Evolutionary conservation across 1,140 invertebrate genomes (phyloP).

Genomic region (Penaeus vannamei): DNA sequence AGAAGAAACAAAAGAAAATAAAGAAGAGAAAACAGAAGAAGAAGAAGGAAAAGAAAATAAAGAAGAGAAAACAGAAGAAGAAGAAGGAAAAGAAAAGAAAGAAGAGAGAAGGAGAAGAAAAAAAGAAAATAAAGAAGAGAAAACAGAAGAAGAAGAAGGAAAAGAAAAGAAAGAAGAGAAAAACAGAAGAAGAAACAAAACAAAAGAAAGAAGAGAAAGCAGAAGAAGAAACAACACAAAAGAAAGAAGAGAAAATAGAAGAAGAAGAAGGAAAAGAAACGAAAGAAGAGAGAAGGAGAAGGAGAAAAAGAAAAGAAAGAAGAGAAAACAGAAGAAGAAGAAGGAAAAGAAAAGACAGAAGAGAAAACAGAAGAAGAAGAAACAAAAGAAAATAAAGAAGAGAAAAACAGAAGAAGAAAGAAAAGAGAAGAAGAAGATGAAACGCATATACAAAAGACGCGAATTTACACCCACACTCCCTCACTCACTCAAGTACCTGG

Average conservation of each 20-base stretch:
- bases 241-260: not conserved
- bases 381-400: no score
- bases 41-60: not conserved
- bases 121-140: not conserved
- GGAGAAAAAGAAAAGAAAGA: not conserved
- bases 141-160: not conserved
- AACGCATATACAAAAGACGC: not conserved
- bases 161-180: not conserved
- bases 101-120: not conserved
- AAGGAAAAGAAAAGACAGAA: constrained; percentile 8
- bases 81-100: constrained; percentile 13
- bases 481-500: no score
- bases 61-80: not conserved
- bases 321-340: not conserved
- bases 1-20: not conserved
- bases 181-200: no score
- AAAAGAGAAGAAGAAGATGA: not conserved
- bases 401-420: no score
- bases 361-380: not conserved
- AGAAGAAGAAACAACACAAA: no score
- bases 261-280: no score
- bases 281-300: not conserved
- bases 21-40: not conserved
- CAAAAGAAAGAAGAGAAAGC: no score
- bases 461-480: no score